A percentile compares a stretch with the other conserved stretches of the same genome.
phyloP scores from a whole-genome alignment of 2,797 vertebrate genomes.

The Cetoscarus ocellatus region DNA sequence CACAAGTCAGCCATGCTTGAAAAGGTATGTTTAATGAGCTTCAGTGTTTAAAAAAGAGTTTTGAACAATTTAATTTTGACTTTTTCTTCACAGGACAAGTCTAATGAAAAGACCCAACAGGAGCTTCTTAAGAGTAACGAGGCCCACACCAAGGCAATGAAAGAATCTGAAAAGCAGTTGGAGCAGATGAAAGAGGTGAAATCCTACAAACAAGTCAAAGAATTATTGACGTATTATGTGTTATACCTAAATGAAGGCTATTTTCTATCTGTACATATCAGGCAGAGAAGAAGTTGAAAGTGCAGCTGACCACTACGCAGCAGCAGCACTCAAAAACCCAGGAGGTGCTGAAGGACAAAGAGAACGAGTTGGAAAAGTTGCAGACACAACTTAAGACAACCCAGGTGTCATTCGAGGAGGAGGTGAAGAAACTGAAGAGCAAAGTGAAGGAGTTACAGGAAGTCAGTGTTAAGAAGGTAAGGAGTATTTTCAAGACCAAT shows the following conservation, averaged over 20 bases:
- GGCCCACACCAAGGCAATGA: constrained; percentile 84
- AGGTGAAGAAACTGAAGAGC: constrained; percentile 86
- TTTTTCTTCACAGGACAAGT: constrained; percentile 85
- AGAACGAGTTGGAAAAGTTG: constrained; percentile 86
- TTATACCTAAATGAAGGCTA: neutral
- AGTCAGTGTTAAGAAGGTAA: constrained; percentile 87
- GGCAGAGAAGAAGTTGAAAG: constrained; percentile 87
- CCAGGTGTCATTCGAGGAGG: constrained; percentile 86
- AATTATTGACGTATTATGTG: neutral
- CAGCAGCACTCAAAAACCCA: constrained; percentile 85
- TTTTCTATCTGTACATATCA: constrained; percentile 59
- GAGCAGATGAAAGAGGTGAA: constrained; percentile 90
- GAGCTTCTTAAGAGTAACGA: constrained; percentile 89
- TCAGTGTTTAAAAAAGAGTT: fast-evolving
- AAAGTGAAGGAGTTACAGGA: constrained; percentile 87
- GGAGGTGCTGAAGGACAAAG: constrained; percentile 87
- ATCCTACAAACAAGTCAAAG: neutral
- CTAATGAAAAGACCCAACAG: constrained; percentile 88
- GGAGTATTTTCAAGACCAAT: constrained; percentile 11
- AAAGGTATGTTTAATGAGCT: constrained; percentile 51
- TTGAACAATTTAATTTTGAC: neutral
- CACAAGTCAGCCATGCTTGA: constrained; percentile 85
- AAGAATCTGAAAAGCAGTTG: constrained; percentile 87
- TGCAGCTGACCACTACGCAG: constrained; percentile 83
- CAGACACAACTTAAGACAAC: constrained; percentile 85